phyloP scores from a whole-genome alignment of 2,113 vertebrate species.

The Hyla sarda region DNA sequence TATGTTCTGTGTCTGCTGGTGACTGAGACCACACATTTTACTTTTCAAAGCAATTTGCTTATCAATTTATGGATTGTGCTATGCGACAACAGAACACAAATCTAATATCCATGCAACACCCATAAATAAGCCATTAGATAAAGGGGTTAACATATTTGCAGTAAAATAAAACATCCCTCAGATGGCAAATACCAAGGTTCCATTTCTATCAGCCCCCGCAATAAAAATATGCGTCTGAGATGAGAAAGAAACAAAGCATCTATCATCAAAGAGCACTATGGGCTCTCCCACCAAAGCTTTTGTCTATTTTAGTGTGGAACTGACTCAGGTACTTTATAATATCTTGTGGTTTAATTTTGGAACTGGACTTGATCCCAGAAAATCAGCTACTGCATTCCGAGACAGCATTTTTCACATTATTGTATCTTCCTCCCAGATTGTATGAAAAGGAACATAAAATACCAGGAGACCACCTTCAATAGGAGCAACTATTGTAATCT shows the following conservation, averaged over 20 bases:
- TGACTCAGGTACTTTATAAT: slow-evolving; percentile 57
- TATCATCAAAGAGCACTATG: slow-evolving; percentile 11
- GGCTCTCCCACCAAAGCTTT: slow-evolving; percentile 34
- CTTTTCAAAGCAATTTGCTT: background rate
- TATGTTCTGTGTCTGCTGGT: background rate
- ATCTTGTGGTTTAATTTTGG: slow-evolving; percentile 55
- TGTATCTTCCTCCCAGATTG: slow-evolving; percentile 40
- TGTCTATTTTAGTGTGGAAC: slow-evolving; percentile 44
- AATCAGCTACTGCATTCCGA: slow-evolving; percentile 54
- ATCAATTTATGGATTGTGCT: background rate
- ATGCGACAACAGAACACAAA: background rate
- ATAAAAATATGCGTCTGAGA: slow-evolving; percentile 40
- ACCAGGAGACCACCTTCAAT: background rate
- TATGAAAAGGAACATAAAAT: background rate
- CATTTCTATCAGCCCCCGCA: slow-evolving; percentile 13
- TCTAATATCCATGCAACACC: background rate
- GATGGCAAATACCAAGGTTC: background rate
- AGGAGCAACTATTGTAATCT: background rate
- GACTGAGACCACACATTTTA: background rate
- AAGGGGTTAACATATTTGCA: background rate
- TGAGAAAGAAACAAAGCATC: slow-evolving; percentile 12
- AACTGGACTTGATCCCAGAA: slow-evolving; percentile 56
- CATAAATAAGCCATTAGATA: background rate
- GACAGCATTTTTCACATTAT: slow-evolving; percentile 53
- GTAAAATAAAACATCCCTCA: background rate